These are phyloP conservation scores for Glossosoma conforme DNA, from an alignment of 1,140 invertebrate genomes.

Conservation along the genomic window DNA sequence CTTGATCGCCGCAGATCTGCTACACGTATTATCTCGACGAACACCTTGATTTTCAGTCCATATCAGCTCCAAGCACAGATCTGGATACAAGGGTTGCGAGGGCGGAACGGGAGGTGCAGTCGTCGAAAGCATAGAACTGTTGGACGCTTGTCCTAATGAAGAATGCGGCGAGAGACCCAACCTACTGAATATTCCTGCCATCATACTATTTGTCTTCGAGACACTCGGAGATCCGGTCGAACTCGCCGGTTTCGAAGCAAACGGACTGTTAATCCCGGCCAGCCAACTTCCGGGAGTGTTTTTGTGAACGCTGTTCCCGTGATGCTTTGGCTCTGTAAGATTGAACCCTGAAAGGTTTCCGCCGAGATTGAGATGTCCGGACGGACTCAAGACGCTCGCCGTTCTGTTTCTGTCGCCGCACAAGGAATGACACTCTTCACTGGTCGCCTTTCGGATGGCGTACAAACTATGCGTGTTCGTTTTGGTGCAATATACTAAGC, in stretches of 20 bases:
- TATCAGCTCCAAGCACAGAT: slow-evolving; percentile 80
- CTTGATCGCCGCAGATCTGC: slow-evolving; percentile 58
- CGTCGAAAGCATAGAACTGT: slow-evolving; percentile 41
- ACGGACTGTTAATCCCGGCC: slow-evolving; percentile 38
- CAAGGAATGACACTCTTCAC: slow-evolving; percentile 63
- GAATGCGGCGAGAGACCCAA: slow-evolving; percentile 46
- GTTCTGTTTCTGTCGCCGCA: slow-evolving; percentile 49
- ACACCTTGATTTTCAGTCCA: slow-evolving; percentile 73
- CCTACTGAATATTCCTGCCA: slow-evolving; percentile 51
- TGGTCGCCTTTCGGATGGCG: slow-evolving; percentile 67
- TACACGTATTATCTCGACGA: slow-evolving; percentile 47
- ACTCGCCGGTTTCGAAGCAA: slow-evolving; percentile 36
- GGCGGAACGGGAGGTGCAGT: slow-evolving; percentile 40
- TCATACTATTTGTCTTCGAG: slow-evolving; percentile 57
- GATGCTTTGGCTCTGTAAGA: slow-evolving; percentile 16
- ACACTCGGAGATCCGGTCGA: slow-evolving; percentile 37
- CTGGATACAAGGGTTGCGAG: slow-evolving; percentile 71
- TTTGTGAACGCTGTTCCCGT: slow-evolving; percentile 6
- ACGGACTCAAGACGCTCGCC: slow-evolving; percentile 48
- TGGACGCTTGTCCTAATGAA: slow-evolving; percentile 46
- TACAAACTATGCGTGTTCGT: slow-evolving; percentile 77
- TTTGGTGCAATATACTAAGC: slow-evolving; percentile 70
- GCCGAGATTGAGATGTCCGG: slow-evolving; percentile 34
- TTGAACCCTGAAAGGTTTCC: slow-evolving; percentile 36
- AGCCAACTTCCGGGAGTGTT: slow-evolving; percentile 36